A percentile compares a stretch with the other conserved stretches of the same genome.
These are phyloP conservation scores for Rhopalosiphum padi DNA, from an alignment of 1,140 invertebrate genomes.

Conservation along the genomic window DNA sequence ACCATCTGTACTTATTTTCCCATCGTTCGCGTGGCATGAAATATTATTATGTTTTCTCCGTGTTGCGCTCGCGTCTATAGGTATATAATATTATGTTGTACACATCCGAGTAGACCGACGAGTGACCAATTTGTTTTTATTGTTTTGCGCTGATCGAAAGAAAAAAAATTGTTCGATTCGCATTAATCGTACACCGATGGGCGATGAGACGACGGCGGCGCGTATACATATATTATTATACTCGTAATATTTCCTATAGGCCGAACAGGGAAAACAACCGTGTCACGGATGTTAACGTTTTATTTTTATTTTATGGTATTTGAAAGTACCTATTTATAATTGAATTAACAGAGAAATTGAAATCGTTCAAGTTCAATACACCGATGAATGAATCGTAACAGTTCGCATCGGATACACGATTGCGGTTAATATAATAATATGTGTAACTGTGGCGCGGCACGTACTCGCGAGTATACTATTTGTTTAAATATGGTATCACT, in stretches of 20 bases:
- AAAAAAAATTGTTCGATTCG: neutral
- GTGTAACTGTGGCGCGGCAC: neutral
- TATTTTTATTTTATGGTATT: neutral
- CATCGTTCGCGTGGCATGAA: no score
- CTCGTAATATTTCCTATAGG: neutral
- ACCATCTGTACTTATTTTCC: no score
- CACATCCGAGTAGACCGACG: neutral
- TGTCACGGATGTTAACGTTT: neutral
- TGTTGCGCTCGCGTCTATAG: neutral
- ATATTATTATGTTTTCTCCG: neutral
- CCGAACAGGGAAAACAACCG: neutral
- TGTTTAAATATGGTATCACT: neutral
- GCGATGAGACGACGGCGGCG: neutral
- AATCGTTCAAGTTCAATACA: slow-evolving; percentile 6
- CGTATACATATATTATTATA: neutral
- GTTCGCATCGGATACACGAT: neutral
- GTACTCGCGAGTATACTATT: neutral
- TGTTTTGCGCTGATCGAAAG: neutral
- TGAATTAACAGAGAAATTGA: neutral
- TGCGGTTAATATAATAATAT: neutral
- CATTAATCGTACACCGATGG: neutral
- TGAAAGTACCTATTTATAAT: neutral
- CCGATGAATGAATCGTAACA: neutral
- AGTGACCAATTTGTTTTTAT: neutral
- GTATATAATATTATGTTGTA: neutral